phyloP scores from a whole-genome alignment of 2,113 vertebrate species.

The Balaeniceps rex region DNA sequence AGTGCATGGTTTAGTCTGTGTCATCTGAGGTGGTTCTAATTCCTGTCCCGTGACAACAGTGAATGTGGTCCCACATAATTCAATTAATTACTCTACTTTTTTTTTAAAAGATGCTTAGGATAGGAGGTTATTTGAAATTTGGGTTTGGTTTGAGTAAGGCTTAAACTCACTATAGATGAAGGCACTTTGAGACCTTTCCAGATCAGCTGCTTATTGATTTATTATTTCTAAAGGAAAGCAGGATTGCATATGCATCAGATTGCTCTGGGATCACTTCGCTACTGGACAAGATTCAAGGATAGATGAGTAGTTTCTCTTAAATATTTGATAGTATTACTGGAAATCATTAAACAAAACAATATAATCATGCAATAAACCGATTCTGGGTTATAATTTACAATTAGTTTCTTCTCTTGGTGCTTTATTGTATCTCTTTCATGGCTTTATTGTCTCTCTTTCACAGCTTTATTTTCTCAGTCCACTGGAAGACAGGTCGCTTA shows the following conservation, averaged over 20 bases:
- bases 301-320: background rate
- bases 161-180: background rate
- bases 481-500: background rate
- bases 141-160: background rate
- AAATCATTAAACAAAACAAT: background rate
- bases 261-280: background rate
- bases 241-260: background rate
- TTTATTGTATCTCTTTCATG: background rate
- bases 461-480: background rate
- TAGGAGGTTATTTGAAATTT: background rate
- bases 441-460: background rate
- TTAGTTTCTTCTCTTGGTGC: background rate
- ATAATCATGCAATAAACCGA: background rate
- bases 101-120: background rate
- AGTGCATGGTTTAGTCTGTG: background rate
- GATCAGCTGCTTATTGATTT: background rate
- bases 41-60: background rate
- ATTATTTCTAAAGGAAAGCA: background rate
- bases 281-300: background rate
- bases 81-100: background rate
- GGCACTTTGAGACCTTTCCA: background rate
- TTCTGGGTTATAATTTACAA: background rate
- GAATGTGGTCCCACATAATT: background rate
- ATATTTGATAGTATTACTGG: background rate
- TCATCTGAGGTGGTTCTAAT: background rate